phyloP scores from a whole-genome alignment of 2,888 invertebrate genomes.

The Spodoptera exigua region DNA sequence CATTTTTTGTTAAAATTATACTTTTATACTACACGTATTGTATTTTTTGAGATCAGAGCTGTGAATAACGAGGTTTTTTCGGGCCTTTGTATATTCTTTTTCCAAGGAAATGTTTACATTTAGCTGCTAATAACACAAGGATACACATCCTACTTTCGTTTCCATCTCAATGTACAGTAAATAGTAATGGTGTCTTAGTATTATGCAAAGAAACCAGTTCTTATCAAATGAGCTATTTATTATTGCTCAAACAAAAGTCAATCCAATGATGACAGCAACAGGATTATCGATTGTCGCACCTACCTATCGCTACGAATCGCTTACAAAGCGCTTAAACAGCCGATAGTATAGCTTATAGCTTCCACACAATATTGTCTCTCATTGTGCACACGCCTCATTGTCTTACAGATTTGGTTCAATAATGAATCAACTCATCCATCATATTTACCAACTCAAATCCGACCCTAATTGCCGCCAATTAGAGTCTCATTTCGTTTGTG shows the following conservation, averaged over 20 bases:
- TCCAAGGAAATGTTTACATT: neutral
- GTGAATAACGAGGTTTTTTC: slow-evolving; percentile 31
- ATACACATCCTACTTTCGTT: too few relatives aligned
- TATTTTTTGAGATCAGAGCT: slow-evolving; percentile 34
- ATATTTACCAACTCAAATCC: slow-evolving; percentile 27
- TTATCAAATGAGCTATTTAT: slow-evolving; percentile 21
- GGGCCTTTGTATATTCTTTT: slow-evolving; percentile 8
- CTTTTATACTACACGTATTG: slow-evolving; percentile 40
- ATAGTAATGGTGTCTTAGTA: too few relatives aligned
- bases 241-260: slow-evolving; percentile 11
- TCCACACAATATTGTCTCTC: slow-evolving; percentile 72
- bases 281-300: slow-evolving; percentile 39
- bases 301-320: slow-evolving; percentile 38
- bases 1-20: slow-evolving; percentile 50
- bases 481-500: slow-evolving; percentile 25
- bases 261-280: slow-evolving; percentile 31
- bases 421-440: slow-evolving; percentile 56
- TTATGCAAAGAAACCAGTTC: slow-evolving; percentile 2
- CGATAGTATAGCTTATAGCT: slow-evolving; percentile 64
- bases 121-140: too few relatives aligned
- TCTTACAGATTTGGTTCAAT: slow-evolving; percentile 59
- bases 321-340: slow-evolving; percentile 53
- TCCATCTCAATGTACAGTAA: too few relatives aligned
- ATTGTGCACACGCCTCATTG: slow-evolving; percentile 72
- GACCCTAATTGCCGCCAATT: slow-evolving; percentile 4